A percentile compares a stretch with the other conserved stretches of the same genome.
Evolutionary conservation across 2,113 vertebrate species (phyloP).

Genomic region (Butorides virescens): DNA sequence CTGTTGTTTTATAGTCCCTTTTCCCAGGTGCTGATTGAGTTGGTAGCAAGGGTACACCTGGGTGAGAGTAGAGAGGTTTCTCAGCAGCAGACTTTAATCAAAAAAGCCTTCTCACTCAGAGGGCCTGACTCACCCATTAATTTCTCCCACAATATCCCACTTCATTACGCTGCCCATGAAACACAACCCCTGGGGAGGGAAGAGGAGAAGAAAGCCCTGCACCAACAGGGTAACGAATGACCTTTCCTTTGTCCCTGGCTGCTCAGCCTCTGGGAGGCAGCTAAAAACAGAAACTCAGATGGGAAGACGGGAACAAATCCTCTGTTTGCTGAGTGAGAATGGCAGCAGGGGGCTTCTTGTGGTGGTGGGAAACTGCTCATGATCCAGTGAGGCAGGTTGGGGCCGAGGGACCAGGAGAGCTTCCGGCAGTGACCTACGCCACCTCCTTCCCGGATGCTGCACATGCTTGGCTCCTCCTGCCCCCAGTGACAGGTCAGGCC

Average conservation of each 20-base stretch:
- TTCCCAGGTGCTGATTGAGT: neutral
- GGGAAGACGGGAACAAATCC: neutral
- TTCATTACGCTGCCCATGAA: neutral
- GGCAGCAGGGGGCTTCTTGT: neutral
- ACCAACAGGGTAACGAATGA: neutral
- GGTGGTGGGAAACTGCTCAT: rapidly evolving
- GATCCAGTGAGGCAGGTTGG: neutral
- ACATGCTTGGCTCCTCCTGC: neutral
- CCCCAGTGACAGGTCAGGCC: neutral
- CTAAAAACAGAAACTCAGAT: neutral
- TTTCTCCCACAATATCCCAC: neutral
- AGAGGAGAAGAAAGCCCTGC: neutral
- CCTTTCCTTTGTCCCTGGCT: neutral
- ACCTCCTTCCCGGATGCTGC: neutral
- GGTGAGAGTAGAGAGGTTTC: neutral
- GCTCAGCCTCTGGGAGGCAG: neutral
- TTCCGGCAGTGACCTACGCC: neutral
- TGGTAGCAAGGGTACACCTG: neutral
- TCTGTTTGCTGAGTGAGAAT: neutral
- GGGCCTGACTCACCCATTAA: neutral
- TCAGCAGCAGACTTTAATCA: neutral
- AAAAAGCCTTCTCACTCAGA: neutral
- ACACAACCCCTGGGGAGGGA: neutral
- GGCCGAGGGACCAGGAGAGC: neutral
- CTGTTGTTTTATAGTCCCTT: neutral